These are phyloP conservation scores for Euzetes globulus DNA, from an alignment of 2,888 invertebrate genomes.

Conservation along the genomic window DNA sequence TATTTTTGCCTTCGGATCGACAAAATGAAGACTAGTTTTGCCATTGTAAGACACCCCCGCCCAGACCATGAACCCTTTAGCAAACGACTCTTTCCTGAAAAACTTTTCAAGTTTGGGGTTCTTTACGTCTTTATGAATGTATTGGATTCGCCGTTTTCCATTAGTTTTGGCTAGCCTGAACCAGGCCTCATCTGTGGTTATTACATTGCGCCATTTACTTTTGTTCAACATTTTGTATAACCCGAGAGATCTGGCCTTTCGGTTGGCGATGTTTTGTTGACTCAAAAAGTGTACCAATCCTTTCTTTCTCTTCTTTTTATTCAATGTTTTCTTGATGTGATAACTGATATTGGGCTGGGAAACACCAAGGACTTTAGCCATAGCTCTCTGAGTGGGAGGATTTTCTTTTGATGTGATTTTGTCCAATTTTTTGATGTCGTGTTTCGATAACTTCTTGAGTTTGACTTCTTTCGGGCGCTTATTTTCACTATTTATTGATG, in stretches of 20 bases:
- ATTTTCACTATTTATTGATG: not conserved
- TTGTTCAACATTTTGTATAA: not conserved
- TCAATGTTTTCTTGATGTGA: conserved; percentile 2
- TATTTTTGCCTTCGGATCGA: conserved; percentile 26
- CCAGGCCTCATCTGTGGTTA: conserved; percentile 27
- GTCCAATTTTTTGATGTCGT: not conserved
- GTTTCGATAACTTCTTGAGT: not conserved
- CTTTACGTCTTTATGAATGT: not conserved
- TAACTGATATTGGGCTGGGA: not conserved
- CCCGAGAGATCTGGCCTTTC: not conserved
- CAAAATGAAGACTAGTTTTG: conserved; percentile 30
- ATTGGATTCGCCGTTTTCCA: not conserved
- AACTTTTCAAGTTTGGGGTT: not conserved
- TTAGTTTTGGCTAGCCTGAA: not conserved
- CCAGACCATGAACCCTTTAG: conserved; percentile 35
- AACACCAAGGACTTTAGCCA: not conserved
- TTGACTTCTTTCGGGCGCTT: not conserved
- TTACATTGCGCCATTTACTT: conserved; percentile 18
- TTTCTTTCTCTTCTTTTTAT: conserved; percentile 19
- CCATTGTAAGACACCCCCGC: conserved; percentile 27
- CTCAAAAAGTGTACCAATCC: conserved; percentile 1
- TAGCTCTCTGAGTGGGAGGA: not conserved
- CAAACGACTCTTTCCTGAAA: not conserved
- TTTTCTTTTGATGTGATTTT: not conserved
- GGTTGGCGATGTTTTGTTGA: not conserved